Evolutionary conservation across 2,113 vertebrate species (phyloP).

Genomic region (Pampusana beccarii): DNA sequence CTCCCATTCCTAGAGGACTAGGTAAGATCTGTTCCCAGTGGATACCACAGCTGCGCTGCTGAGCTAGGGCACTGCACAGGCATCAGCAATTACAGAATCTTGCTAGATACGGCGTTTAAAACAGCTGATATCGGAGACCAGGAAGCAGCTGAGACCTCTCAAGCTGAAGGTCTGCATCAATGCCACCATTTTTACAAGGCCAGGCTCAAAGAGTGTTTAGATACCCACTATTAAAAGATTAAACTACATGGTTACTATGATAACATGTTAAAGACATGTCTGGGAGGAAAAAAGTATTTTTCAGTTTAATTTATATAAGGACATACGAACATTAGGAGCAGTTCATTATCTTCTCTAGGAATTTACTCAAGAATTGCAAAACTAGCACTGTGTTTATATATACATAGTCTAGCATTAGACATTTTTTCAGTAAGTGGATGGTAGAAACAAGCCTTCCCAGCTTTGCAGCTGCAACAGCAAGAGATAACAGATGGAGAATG

Average conservation of each 20-base stretch:
- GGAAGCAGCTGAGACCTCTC: background rate
- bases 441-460: background rate
- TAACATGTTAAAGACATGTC: background rate
- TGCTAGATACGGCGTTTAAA: background rate
- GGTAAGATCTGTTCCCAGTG: accelerated
- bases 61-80: background rate
- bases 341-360: background rate
- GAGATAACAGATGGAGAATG: background rate
- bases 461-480: background rate
- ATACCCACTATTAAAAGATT: background rate
- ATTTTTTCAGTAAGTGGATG: background rate
- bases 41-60: background rate
- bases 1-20: background rate
- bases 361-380: background rate
- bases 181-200: background rate
- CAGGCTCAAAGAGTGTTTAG: background rate
- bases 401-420: background rate
- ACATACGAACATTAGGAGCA: background rate
- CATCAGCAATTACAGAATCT: background rate
- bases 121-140: accelerated
- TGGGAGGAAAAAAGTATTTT: background rate
- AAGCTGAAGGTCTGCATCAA: background rate
- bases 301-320: background rate
- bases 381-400: conserved; percentile 2
- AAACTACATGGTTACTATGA: background rate